These are phyloP conservation scores for Conomelus anceps DNA, from an alignment of 2,888 invertebrate species.

Conservation along the genomic window DNA sequence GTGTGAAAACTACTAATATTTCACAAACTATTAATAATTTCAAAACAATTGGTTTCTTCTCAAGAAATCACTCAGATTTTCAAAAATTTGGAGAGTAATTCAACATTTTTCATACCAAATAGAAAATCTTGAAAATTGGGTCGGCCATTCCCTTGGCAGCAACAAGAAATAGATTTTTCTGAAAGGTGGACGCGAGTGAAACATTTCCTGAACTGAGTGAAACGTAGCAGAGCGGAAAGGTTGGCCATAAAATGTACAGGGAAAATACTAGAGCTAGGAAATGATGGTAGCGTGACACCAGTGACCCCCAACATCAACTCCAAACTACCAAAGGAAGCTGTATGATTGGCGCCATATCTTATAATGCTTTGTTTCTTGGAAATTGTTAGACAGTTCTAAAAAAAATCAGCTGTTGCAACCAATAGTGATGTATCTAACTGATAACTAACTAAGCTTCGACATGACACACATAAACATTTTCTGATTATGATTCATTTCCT, in stretches of 20 bases:
- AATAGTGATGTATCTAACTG: background rate
- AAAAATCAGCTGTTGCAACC: background rate
- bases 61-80: too few relatives aligned
- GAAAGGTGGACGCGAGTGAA: background rate
- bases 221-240: background rate
- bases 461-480: too few relatives aligned
- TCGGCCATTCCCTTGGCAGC: background rate
- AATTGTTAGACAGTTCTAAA: background rate
- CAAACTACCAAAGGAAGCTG: background rate
- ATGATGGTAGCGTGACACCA: background rate
- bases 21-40: too few relatives aligned
- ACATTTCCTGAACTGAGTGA: background rate
- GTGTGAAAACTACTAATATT: too few relatives aligned
- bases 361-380: background rate
- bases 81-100: too few relatives aligned
- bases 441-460: too few relatives aligned
- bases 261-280: background rate
- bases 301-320: background rate
- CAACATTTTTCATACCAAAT: too few relatives aligned
- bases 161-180: background rate
- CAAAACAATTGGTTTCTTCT: too few relatives aligned
- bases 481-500: too few relatives aligned
- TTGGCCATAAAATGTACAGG: background rate
- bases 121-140: background rate
- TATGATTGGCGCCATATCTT: background rate